Percentiles rank a stretch among this genome's conserved stretches.
phyloP scores from a whole-genome alignment of 1,140 invertebrate species.

The Listronotus bonariensis region DNA sequence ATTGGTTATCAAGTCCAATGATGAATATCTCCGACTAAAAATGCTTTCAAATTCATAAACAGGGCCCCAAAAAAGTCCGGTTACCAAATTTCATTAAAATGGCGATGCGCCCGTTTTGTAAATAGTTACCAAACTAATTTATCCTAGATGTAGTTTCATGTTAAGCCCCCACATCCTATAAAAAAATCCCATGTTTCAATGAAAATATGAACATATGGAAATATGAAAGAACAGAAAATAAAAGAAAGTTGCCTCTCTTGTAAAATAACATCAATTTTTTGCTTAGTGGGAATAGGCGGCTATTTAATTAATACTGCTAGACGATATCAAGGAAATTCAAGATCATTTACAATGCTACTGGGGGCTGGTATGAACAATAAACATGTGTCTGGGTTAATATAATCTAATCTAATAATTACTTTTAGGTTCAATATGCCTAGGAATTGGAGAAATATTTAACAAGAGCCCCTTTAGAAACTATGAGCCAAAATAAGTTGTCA shows the following conservation, averaged over 20 bases:
- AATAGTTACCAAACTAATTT: too few species aligned
- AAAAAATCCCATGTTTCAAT: too few species aligned
- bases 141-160: too few species aligned
- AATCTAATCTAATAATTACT: conserved; percentile 11
- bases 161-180: too few species aligned
- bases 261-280: conserved; percentile 49
- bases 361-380: conserved; percentile 41
- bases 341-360: conserved; percentile 34
- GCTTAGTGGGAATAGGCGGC: conserved; percentile 48
- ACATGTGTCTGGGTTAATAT: too few species aligned
- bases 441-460: conserved; percentile 47
- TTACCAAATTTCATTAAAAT: too few species aligned
- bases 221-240: conserved; percentile 19
- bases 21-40: too few species aligned
- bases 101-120: too few species aligned
- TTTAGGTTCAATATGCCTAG: conserved; percentile 43
- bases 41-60: too few species aligned
- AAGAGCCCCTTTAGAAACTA: conserved; percentile 44
- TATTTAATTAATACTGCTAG: conserved; percentile 49
- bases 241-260: conserved; percentile 49
- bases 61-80: too few species aligned
- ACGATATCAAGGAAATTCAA: conserved; percentile 37
- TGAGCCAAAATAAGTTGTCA: not conserved
- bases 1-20: too few species aligned
- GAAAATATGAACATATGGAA: too few species aligned